phyloP scores from a whole-genome alignment of 2,888 invertebrate species.

The Aleiodes testaceus region DNA sequence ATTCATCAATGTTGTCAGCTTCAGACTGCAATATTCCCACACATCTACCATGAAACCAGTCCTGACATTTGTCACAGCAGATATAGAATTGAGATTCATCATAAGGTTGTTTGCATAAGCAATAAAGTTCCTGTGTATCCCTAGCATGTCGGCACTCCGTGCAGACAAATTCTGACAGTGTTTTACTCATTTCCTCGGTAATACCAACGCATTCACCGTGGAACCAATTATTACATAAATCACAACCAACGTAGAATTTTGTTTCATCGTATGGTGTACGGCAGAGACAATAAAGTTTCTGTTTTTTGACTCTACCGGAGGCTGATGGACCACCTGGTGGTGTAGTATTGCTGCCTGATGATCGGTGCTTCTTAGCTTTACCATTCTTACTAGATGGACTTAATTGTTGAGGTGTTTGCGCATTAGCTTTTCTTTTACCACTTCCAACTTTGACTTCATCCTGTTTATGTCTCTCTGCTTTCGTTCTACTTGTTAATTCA shows the following conservation, averaged over 20 bases:
- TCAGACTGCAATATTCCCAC: conserved; percentile 95
- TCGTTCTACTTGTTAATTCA: conserved; percentile 82
- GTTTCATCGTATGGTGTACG: conserved; percentile 96
- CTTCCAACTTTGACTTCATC: conserved; percentile 80
- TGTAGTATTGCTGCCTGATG: conserved; percentile 63
- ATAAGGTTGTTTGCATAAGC: conserved; percentile 96
- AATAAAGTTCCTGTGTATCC: conserved; percentile 94
- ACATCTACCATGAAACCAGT: conserved; percentile 99
- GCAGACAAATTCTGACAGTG: conserved; percentile 92
- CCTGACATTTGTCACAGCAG: conserved; percentile 98
- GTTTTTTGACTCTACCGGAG: conserved; percentile 76
- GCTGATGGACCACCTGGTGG: conserved; percentile 62
- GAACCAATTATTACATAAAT: conserved; percentile 98
- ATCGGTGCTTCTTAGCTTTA: conserved; percentile 69
- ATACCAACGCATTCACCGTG: conserved; percentile 97
- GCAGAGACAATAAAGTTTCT: conserved; percentile 92
- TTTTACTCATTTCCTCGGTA: conserved; percentile 92
- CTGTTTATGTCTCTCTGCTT: conserved; percentile 82
- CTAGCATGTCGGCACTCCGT: conserved; percentile 88
- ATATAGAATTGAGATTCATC: conserved; percentile 99
- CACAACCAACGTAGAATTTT: conserved; percentile 98
- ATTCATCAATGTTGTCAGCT: conserved; percentile 95
- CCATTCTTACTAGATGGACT: conserved; percentile 66
- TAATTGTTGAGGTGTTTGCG: conserved; percentile 68
- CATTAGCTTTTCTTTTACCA: conserved; percentile 75